Evolutionary conservation across 2,113 vertebrate genomes (phyloP), one percentile per base, ranked within the genome.

Genomic region (Alethe castanea): DNA sequence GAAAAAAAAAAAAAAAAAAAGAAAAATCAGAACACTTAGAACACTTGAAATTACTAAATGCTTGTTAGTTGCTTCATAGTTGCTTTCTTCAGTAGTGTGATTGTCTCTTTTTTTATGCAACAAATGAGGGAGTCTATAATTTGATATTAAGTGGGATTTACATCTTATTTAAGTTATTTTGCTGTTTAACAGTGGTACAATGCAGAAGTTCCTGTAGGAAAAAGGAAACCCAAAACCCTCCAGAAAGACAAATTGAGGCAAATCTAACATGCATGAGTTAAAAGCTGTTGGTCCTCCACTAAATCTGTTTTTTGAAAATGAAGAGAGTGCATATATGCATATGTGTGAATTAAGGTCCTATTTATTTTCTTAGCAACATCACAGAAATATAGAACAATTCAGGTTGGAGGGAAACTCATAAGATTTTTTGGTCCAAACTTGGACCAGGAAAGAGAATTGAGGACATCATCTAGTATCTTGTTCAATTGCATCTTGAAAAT

Each of bases 11-110:
- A n/a, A 4, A 28, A 69, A 70, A 60, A 77, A 4, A 28, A 69
- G 19, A 80, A 71, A 71, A 69, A 77, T 65, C 76, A 94, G 72
- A 91, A 52, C 33, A 74, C 35, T 70, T 71, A 94, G 72, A 91
- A 52, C 33, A 74, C 35, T 70, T 71, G 12, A 89, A 93, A 66
- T 71, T 0, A 24, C 19, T 45, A 26, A 74, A 14, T 76, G 71
- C 24, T 54, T 80, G 5, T 69, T 67, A 24, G 14, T 44, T 0
- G 0, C 71, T 93, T 92, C 25, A 14, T 28, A 56, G 25, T 44
- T 2, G 0, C 20, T 83, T 20, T 70, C 26, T 82, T 74, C 50
- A 33, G n/a, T 19, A 28, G 19, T 15, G 16, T 15, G 25, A 61
- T 72, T 2, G 0, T 50, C 24, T 82, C 14, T 71, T 78, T 20